Conservation (phyloP, 2,888 invertebrate genomes). For the Agelastica alni region DNA sequence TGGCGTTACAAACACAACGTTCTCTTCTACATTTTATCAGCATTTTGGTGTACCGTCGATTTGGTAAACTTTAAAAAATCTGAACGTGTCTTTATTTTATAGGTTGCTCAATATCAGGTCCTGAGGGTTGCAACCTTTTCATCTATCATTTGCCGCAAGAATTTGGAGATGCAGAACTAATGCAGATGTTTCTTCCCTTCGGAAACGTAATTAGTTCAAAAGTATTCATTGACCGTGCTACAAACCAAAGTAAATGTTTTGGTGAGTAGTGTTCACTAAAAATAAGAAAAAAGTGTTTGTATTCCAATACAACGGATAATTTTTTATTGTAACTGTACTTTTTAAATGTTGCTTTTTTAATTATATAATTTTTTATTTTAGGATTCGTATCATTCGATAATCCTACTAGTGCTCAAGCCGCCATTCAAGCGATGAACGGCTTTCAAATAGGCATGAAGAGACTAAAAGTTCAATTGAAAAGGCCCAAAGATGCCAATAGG, state of each 20-base stretch:
- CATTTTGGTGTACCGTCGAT: too few species aligned
- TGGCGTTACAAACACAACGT: too few species aligned
- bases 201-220: slow-evolving; percentile 99
- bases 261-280: slow-evolving; percentile 69
- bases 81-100: slow-evolving; percentile 39
- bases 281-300: background rate
- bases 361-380: slow-evolving; percentile 53
- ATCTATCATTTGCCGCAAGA: slow-evolving; percentile 99
- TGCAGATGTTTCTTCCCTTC: slow-evolving; percentile 99
- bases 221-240: slow-evolving; percentile 99
- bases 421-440: slow-evolving; percentile 99
- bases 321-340: too few species aligned
- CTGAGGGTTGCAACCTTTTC: slow-evolving; percentile 99
- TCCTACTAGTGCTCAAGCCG: slow-evolving; percentile 95
- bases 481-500: slow-evolving; percentile 97
- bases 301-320: too few species aligned
- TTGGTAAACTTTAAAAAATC: slow-evolving; percentile 1
- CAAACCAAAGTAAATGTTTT: slow-evolving; percentile 99
- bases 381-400: slow-evolving; percentile 99
- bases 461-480: slow-evolving; percentile 98
- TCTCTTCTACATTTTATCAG: background rate
- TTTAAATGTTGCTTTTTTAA: background rate
- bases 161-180: slow-evolving; percentile 98
- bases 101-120: slow-evolving; percentile 96
- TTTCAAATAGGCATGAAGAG: slow-evolving; percentile 99